Evolutionary conservation across 2,797 vertebrate genomes (phyloP), one percentile per base, ranked within the genome.

Genomic region (Loris lydekkerianus): DNA sequence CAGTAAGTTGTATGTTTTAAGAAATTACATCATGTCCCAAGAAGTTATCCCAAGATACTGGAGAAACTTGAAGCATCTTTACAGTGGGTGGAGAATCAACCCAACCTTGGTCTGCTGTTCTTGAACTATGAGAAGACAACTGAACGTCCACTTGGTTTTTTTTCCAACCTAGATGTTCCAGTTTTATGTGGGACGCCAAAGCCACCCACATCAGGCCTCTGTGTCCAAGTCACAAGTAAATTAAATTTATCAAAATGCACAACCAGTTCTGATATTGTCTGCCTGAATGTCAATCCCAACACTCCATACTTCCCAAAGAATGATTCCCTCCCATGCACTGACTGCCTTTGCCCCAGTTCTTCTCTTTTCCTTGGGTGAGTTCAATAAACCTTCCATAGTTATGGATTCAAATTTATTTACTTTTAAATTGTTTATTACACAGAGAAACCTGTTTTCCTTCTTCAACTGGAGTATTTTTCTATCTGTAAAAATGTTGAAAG

Each of bases 41-140:
- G 37, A 91, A 93, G 53, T 89, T 85, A 81, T 69, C 43, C 60
- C 29, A 34, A 96, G 49, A 10, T 72, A 58, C 23, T 80, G 73
- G 58, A 94, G 91, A 77, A 91, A 82, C 61, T 60, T 77, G 63
- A 75, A 60, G 29, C 29, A 56, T 56, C 53, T 92, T 25, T 34
- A 76, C 31, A n/a, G 56, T 67, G 29, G 27, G 21, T 63, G 27
- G 40, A 89, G 49, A 81, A 49, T 86, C 56, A 29, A 6, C 53
- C 46, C 37, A n/a, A 61, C 89, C 86, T 88, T 69, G 27, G 9
- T 85, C 10, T 86, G 46, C 78, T 25, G 23, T 81, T 56, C 40
- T 69, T 78, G 17, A 84, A 60, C n/a, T 73, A 73, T 20, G 23
- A 91, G 56, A 86, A 70, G 40, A 83, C 56, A 60, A 56, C 3